Base-by-base conservation (phyloP, 2,888 invertebrate species). In the Exocentrus adspersus region DNA sequence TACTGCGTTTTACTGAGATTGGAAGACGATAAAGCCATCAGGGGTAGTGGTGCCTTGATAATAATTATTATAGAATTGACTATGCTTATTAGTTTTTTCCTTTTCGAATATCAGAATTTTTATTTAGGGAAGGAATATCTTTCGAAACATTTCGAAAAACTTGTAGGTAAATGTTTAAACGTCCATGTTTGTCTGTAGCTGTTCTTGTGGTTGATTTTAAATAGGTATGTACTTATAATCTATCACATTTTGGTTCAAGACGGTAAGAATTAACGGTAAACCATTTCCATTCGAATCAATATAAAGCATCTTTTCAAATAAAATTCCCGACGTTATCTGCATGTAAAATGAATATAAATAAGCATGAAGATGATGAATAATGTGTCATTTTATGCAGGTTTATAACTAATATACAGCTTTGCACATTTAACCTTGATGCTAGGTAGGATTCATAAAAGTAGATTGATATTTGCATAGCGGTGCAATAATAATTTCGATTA, bases 321-420 rank as follows among this genome's bases (percentile, higher is more conserved):
- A 56, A 60, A 24, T 56, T 54, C 53, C 60, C 56, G 64, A 64
- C 51, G 60, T 51, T 60, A 59, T 64, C 64, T 56, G 56, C 60
- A 45, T 64, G 51, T 59, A 60, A 64, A 53, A 53, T 42, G 42
- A 56, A 60, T 54, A 48, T 59, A 60, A 56, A 54, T 56, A 45
- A 60, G 51, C 60, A 53, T 60, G 58, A 63, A 63, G 58, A 59
- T 54, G 63, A 65, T 62, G 64, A 65, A 61, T 65, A 65, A 65
- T 65, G 58, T 50, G 17, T 65, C 56, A 52, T 61, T 57, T 61
- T 57, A 61, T 65, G 54, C 61, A 61, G 58, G 56, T 65, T 65
- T 59, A 58, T 57, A 57, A 57, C 53, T 61, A 61, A 61, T 53
- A 59, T 52, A 65, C 57, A 57, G 65, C 65, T 52, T 53, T 58